Evolutionary conservation across 1,140 invertebrate species (phyloP).

Genomic region (Listronotus bonariensis): DNA sequence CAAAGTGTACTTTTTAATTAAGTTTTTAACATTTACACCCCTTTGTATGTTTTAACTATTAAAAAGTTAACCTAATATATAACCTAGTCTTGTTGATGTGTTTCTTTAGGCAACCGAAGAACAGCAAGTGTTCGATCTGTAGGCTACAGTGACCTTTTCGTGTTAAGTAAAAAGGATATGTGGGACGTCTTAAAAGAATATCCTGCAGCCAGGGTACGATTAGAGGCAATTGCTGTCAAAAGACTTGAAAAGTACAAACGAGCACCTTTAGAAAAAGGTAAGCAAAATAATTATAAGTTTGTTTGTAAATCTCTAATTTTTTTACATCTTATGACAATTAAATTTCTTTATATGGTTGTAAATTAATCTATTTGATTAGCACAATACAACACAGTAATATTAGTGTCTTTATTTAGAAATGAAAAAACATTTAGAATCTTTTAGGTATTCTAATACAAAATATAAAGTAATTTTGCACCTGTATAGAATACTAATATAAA

Average conservation of each 20-base stretch:
- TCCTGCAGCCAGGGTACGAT: conserved; percentile 90
- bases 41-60: background rate
- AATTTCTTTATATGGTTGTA: too few species aligned
- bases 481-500: too few species aligned
- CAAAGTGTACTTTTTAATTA: background rate
- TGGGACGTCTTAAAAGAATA: conserved; percentile 99
- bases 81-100: background rate
- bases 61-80: background rate
- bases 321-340: too few species aligned
- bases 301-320: too few species aligned
- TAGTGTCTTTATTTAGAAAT: too few species aligned
- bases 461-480: too few species aligned
- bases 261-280: conserved; percentile 89
- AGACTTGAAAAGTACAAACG: conserved; percentile 94
- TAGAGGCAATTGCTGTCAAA: conserved; percentile 98
- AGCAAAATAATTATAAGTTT: too few species aligned
- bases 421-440: too few species aligned
- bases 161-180: conserved; percentile 98
- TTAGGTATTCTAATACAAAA: too few species aligned
- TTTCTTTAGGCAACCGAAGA: conserved; percentile 83
- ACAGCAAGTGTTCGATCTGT: conserved; percentile 96
- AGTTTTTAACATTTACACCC: background rate
- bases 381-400: too few species aligned
- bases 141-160: conserved; percentile 98
- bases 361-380: too few species aligned